Evolutionary conservation across 37 sponge, comb jelly and placozoan genomes (phyloP).

Genomic region (Geodia barretti): DNA sequence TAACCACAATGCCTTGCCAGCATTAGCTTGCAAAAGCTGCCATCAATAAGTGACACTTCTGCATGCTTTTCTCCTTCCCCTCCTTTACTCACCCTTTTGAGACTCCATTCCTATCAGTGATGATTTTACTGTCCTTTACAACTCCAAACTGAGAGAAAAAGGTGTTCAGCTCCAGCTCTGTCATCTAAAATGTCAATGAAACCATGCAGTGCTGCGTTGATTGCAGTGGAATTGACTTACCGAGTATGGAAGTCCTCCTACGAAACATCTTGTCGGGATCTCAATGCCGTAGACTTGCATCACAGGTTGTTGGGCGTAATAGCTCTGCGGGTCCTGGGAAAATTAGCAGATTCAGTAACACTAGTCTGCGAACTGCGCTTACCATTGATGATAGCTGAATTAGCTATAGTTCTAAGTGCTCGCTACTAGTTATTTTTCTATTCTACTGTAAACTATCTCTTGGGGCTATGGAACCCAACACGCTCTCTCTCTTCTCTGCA

Average conservation of each 20-base stretch:
- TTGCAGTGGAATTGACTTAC: constrained; percentile 47
- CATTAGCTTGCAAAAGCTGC: neutral
- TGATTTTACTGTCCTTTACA: constrained; percentile 80
- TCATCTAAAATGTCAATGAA: constrained; percentile 45
- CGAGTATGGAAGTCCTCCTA: constrained; percentile 79
- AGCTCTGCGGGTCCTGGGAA: neutral
- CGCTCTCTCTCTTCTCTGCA: too few species aligned
- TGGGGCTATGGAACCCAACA: too few species aligned
- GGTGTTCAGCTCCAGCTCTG: constrained; percentile 71
- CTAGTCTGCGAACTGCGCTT: too few species aligned
- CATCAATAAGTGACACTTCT: neutral
- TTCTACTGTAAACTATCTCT: too few species aligned
- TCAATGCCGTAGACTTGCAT: constrained; percentile 67
- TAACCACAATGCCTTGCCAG: too few species aligned
- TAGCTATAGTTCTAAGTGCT: too few species aligned
- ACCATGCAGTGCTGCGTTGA: neutral
- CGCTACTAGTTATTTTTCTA: too few species aligned
- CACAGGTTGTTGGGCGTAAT: neutral
- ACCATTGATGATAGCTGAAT: too few species aligned
- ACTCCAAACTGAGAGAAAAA: constrained; percentile 77
- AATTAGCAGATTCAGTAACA: too few species aligned
- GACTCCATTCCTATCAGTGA: constrained; percentile 79
- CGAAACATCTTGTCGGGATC: constrained; percentile 84
- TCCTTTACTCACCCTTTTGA: constrained; percentile 71
- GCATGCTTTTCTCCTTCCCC: neutral